Conservation (phyloP, 2,113 vertebrate genomes). For the Mastomys coucha region DNA sequence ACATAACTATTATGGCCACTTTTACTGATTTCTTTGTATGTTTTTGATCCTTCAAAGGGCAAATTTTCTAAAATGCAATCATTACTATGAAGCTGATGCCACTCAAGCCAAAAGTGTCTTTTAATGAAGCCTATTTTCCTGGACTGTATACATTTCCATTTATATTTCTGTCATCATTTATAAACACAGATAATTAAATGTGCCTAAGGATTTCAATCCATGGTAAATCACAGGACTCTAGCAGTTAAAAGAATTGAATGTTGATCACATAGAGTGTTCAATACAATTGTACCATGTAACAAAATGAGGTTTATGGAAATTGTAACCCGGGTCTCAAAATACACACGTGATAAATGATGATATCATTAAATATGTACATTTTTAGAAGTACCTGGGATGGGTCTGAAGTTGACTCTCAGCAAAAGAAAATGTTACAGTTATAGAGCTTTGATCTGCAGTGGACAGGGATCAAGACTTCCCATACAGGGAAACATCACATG, state of each 20-base stretch:
- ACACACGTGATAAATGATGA: background rate
- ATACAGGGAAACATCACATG: background rate
- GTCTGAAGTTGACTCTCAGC: background rate
- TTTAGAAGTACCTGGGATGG: background rate
- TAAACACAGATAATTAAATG: background rate
- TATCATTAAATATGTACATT: background rate
- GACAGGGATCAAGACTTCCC: background rate
- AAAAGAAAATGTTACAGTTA: background rate
- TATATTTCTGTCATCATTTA: background rate
- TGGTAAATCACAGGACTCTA: background rate
- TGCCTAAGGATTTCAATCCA: background rate
- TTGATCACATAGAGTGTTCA: background rate
- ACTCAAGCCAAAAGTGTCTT: fast-evolving
- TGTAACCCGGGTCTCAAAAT: background rate
- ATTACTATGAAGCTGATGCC: background rate
- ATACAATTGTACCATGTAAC: background rate
- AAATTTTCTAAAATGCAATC: background rate
- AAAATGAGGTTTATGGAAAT: background rate
- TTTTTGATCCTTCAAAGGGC: background rate
- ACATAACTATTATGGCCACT: background rate
- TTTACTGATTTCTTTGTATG: background rate
- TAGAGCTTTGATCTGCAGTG: background rate
- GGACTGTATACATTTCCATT: background rate
- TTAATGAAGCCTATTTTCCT: background rate
- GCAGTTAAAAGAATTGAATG: background rate